Conservation (phyloP, 2,797 vertebrate species). For the Enteromius afrohamiltoni region DNA sequence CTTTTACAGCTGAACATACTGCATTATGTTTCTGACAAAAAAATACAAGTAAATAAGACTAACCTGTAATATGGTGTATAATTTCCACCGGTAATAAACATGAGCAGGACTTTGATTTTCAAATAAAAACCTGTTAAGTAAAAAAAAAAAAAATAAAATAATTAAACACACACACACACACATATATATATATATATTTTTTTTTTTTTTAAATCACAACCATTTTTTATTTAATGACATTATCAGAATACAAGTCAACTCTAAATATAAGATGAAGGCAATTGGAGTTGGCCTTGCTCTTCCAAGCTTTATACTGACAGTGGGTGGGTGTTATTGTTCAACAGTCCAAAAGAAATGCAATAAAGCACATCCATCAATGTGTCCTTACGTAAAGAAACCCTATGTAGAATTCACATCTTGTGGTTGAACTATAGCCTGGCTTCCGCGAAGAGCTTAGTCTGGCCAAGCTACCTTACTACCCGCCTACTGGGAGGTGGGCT, state of each 20-base stretch:
- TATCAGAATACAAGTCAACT: not conserved
- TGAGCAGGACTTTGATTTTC: slow-evolving; percentile 99
- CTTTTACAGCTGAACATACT: not conserved
- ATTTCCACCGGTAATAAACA: slow-evolving; percentile 98
- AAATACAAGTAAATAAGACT: not conserved
- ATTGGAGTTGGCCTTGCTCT: not conserved
- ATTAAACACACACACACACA: too few relatives aligned
- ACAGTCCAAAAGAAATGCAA: not conserved
- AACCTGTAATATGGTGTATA: slow-evolving; percentile 97
- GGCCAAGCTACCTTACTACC: too few relatives aligned
- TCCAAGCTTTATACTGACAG: not conserved
- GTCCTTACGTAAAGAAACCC: too few relatives aligned
- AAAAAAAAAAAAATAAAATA: too few relatives aligned
- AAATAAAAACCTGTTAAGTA: slow-evolving; percentile 89
- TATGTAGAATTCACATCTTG: too few relatives aligned
- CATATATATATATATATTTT: too few relatives aligned
- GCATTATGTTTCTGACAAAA: not conserved
- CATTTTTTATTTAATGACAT: not conserved
- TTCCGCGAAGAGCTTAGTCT: too few relatives aligned
- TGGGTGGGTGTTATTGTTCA: not conserved
- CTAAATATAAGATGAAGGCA: not conserved
- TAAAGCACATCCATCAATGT: too few relatives aligned
- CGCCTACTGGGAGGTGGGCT: too few relatives aligned
- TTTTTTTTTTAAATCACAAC: not conserved
- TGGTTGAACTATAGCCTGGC: too few relatives aligned